phyloP scores from a whole-genome alignment of 1,140 invertebrate genomes.

The Pseudomyrmex cubaensis region DNA sequence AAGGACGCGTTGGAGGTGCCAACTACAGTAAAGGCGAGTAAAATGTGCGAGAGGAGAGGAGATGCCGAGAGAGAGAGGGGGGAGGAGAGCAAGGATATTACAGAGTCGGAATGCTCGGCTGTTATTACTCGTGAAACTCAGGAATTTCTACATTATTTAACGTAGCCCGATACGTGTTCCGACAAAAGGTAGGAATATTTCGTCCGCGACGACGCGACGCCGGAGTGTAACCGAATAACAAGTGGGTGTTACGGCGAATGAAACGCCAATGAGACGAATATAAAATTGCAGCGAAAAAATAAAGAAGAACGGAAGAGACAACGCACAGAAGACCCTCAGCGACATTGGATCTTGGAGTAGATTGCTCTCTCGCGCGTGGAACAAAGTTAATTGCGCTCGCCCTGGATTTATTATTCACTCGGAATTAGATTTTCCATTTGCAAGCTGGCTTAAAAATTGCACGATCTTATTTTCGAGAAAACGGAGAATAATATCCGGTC shows the following conservation, averaged over 20 bases:
- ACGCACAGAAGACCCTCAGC: too few species aligned
- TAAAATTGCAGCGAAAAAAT: neutral
- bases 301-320: neutral
- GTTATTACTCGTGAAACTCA: slow-evolving; percentile 56
- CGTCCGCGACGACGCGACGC: neutral
- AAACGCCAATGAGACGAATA: neutral
- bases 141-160: slow-evolving; percentile 62
- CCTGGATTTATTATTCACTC: too few species aligned
- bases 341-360: too few species aligned
- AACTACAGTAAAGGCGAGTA: slow-evolving; percentile 48
- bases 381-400: too few species aligned
- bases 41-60: slow-evolving; percentile 33
- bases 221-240: neutral
- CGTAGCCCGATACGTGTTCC: slow-evolving; percentile 37
- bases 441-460: neutral
- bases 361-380: too few species aligned
- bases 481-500: neutral
- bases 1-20: slow-evolving; percentile 38
- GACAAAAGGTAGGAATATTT: slow-evolving; percentile 49
- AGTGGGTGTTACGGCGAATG: neutral
- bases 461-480: neutral
- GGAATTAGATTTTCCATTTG: neutral
- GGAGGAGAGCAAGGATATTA: slow-evolving; percentile 38
- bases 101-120: slow-evolving; percentile 56
- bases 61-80: slow-evolving; percentile 23